Base-by-base conservation (phyloP, 2,797 vertebrate genomes). In the Tangara arthus region DNA sequence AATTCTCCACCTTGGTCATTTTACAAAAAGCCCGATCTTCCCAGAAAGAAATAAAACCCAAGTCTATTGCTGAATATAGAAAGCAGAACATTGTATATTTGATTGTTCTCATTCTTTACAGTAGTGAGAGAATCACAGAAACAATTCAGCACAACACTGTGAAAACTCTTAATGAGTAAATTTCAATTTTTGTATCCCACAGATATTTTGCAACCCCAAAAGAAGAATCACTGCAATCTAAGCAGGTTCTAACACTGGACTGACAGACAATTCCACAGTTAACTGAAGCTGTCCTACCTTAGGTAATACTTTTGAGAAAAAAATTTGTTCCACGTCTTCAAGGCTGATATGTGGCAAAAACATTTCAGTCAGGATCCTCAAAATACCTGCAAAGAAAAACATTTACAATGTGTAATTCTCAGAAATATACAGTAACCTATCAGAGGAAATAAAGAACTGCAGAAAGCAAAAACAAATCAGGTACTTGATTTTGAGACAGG, bases 301-400 rank as follows among this genome's bases (percentile, higher is more conserved):
- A 79, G 99, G 99, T 65, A 99, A 95, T 55, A 99, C 97, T 97
- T 98, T 98, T 27, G 99, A 98, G 95, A 99, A 99, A 94, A 99
- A 99, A 34, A 97, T 96, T 35, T 97, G 93, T 90, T 99, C 99
- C 82, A 99, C 61, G 47, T 99, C 98, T 94, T 97, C 88, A 30
- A 98, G 93, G 91, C 95, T 97, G 77, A 99, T 98, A 90, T 99
- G 99, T 35, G 99, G 99, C 71, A 99, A 97, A 98, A 99, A 99
- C 98, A 98, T 98, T 92, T 98, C 98, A 68, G 98, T 98, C 72
- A 99, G 98, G 80, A 98, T 97, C 97, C 98, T 99, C 93, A 99
- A 95, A 90, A 99, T 96, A 97, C 98, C 99, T 99, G 95, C 39
- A 91, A 97, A 94, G 73, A 28, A 95, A 97, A 95, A 88, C 12